A percentile compares a stretch with the other conserved stretches of the same genome.
These are phyloP conservation scores for Odocoileus hemionus DNA, from an alignment of 2,113 vertebrate species.

Conservation along the genomic window DNA sequence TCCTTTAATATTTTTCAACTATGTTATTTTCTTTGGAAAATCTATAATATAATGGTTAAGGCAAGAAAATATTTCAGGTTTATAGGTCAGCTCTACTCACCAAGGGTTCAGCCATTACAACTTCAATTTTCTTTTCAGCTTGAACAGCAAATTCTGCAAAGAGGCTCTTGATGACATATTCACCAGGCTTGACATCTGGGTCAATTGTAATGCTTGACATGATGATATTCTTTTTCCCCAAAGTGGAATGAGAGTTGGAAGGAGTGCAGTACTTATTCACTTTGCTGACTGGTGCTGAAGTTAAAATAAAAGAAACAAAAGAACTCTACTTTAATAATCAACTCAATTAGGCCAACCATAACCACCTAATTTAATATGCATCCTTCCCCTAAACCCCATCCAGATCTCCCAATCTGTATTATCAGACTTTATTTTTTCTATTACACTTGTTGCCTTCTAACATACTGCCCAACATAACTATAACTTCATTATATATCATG, in stretches of 20 bases:
- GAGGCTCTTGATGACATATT: constrained; percentile 99
- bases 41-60: constrained; percentile 17
- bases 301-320: constrained; percentile 73
- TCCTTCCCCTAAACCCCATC: background rate
- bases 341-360: background rate
- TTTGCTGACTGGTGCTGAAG: constrained; percentile 91
- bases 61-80: constrained; percentile 42
- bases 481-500: background rate
- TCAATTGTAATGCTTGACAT: constrained; percentile 99
- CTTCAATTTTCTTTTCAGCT: constrained; percentile 99
- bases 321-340: background rate
- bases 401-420: background rate
- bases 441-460: background rate
- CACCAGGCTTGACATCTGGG: constrained; percentile 98
- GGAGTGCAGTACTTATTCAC: constrained; percentile 83
- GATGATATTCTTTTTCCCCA: constrained; percentile 84
- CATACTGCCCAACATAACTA: background rate
- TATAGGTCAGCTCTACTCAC: constrained; percentile 82
- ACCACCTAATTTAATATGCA: background rate
- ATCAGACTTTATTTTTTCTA: background rate
- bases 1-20: background rate
- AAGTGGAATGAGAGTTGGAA: constrained; percentile 80
- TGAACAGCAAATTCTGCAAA: constrained; percentile 98
- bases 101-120: constrained; percentile 99
- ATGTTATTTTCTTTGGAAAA: constrained; percentile 30